These are phyloP conservation scores for Thereva nobilitata DNA, from an alignment of 2,888 invertebrate genomes.

Conservation along the genomic window DNA sequence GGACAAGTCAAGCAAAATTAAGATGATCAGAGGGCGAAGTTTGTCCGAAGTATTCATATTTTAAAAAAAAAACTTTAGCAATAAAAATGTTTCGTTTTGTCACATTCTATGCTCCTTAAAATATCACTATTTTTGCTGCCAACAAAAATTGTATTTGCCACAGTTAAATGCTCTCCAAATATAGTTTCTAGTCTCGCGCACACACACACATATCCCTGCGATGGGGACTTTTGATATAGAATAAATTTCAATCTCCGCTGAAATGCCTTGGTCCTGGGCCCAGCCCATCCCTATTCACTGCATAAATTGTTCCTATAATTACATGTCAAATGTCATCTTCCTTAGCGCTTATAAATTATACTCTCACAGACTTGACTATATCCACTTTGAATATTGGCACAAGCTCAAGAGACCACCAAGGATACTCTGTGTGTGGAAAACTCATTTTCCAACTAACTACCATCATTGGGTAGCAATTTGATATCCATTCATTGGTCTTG, in stretches of 20 bases:
- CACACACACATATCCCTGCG: no score
- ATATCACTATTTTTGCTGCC: conserved; percentile 24
- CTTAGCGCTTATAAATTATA: conserved; percentile 23
- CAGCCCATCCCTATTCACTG: conserved; percentile 13
- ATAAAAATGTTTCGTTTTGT: conserved; percentile 27
- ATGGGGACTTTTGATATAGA: no score
- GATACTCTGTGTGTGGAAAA: conserved; percentile 2
- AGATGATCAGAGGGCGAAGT: conserved; percentile 28
- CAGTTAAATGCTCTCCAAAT: conserved; percentile 1
- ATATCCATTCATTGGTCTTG: no score
- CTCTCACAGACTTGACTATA: conserved; percentile 19
- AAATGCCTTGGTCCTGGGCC: background rate
- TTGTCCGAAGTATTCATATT: conserved; percentile 30
- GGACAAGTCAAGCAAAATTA: conserved; percentile 11
- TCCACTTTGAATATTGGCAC: conserved; percentile 34
- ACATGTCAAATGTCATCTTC: conserved; percentile 31
- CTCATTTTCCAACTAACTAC: conserved; percentile 4
- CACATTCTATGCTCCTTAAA: conserved; percentile 25
- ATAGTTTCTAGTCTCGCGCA: background rate
- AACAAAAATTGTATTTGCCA: conserved; percentile 27
- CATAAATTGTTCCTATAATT: conserved; percentile 34
- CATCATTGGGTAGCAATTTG: no score
- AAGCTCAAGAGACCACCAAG: conserved; percentile 16
- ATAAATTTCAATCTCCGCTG: no score
- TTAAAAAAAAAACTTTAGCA: conserved; percentile 18